Base-by-base conservation (phyloP, 2,113 vertebrate species). In the Catharus minimus region DNA sequence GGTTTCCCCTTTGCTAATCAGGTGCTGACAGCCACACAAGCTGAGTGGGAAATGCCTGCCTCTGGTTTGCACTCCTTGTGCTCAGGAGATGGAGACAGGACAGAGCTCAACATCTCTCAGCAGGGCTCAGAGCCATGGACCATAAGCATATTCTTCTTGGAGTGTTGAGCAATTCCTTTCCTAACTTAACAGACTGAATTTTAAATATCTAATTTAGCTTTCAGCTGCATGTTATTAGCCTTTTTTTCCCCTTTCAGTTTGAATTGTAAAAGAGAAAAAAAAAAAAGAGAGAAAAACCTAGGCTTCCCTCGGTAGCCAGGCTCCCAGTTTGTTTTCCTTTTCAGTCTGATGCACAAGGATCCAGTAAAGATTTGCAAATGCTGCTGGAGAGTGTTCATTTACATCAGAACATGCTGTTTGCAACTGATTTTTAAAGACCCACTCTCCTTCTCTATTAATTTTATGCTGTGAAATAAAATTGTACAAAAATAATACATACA, bases 391-490 rank as follows among this genome's bases (percentile, higher is more conserved):
- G 30, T 26, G 24, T 75, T 93, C 76, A 86, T 90, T 91, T 95
- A 71, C 55, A 20, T 88, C 39, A 85, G 82, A 92, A 88, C 76
- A 64, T 41, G 64, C 64, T 91, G 86, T 58, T 90, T 71, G 44
- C 47, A 71, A 90, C 47, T 66, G 52, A 47, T 74, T 88, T 86
- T 93, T 93, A 71, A 80, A 96, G 69, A 20, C 26, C 36, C 33
- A 11, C 43, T 83, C 58, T 91, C 56, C 38, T 86, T 44, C 49
- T 82, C 43, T 77, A 73, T 92, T 93, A 86, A 90, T 90, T 92
- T 91, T 91, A 83, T 1, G 8, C 76, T 88, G 52, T 66, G 75
- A 94, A 93, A 86, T 58, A 91, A 79, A 95, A 92, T 74, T 7
- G 24, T 30, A 47, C 32, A 46, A 77, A 91, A 83, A 74, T 22